These are phyloP conservation scores for Megaceryle torquata DNA, from an alignment of 2,113 vertebrate genomes.

Conservation along the genomic window DNA sequence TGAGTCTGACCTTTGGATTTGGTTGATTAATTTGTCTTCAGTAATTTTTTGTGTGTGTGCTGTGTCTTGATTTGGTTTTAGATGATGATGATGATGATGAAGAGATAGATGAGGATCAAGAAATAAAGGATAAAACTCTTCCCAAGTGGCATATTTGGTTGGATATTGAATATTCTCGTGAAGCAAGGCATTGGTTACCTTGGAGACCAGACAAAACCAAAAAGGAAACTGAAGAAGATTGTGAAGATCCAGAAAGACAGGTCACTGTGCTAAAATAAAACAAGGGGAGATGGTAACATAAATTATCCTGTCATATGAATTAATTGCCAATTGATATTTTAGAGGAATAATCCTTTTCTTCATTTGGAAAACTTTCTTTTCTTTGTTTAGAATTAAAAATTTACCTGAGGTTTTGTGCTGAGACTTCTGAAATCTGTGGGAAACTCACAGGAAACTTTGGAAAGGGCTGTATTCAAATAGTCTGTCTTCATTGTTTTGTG, in stretches of 20 bases:
- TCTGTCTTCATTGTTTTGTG: not conserved
- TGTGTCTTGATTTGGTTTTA: not conserved
- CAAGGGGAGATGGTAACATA: not conserved
- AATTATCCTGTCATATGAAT: not conserved
- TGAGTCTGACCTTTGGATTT: not conserved
- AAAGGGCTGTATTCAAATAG: not conserved
- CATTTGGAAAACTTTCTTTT: not conserved
- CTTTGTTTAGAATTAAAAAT: not conserved
- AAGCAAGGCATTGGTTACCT: conserved; percentile 88
- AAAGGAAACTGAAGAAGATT: conserved; percentile 90
- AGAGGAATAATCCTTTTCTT: not conserved
- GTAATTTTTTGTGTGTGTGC: not conserved
- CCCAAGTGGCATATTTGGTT: conserved; percentile 88
- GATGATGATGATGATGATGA: conserved; percentile 85
- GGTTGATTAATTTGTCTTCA: not conserved
- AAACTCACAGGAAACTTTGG: not conserved
- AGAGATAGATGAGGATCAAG: conserved; percentile 81
- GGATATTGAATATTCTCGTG: conserved; percentile 84
- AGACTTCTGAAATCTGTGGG: not conserved
- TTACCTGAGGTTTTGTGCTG: not conserved
- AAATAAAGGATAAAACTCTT: conserved; percentile 85
- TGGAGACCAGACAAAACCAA: conserved; percentile 92
- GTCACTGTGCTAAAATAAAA: conserved; percentile 54
- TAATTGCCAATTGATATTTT: not conserved
- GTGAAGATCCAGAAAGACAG: conserved; percentile 97